These are phyloP conservation scores for Cydia fagiglandana DNA, from an alignment of 1,140 invertebrate species.

Conservation along the genomic window DNA sequence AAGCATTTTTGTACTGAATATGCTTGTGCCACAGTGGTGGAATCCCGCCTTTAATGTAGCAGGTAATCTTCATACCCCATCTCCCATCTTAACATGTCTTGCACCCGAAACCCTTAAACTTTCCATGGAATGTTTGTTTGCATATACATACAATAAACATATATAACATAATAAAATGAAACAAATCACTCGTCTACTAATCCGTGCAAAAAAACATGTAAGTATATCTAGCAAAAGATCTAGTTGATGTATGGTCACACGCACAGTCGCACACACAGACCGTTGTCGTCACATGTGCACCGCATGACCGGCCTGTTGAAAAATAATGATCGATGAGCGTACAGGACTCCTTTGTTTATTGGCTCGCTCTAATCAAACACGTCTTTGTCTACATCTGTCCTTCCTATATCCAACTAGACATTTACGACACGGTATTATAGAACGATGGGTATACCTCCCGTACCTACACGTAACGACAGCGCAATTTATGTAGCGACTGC, in stretches of 20 bases:
- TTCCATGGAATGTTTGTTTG: background rate
- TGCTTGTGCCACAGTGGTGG: too few species aligned
- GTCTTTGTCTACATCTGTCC: conserved; percentile 25
- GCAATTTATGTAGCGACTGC: background rate
- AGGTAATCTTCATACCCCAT: background rate
- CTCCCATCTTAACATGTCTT: background rate
- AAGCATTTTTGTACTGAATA: too few species aligned
- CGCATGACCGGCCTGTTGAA: conserved; percentile 21
- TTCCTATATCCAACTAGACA: conserved; percentile 11
- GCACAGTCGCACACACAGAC: background rate
- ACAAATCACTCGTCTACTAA: background rate
- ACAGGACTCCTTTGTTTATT: conserved; percentile 26
- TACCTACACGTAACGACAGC: background rate
- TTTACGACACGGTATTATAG: conserved; percentile 11
- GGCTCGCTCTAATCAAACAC: background rate
- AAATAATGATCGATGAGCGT: conserved; percentile 20
- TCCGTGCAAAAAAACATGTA: background rate
- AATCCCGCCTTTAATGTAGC: too few species aligned
- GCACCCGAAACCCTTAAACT: background rate
- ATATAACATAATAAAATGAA: background rate
- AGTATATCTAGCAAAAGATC: background rate
- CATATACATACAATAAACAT: background rate
- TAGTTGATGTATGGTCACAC: conserved; percentile 40
- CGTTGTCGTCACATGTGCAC: background rate
- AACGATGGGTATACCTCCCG: background rate